These are phyloP conservation scores for Oryzias celebensis DNA, from an alignment of 2,113 vertebrate genomes.

Conservation along the genomic window DNA sequence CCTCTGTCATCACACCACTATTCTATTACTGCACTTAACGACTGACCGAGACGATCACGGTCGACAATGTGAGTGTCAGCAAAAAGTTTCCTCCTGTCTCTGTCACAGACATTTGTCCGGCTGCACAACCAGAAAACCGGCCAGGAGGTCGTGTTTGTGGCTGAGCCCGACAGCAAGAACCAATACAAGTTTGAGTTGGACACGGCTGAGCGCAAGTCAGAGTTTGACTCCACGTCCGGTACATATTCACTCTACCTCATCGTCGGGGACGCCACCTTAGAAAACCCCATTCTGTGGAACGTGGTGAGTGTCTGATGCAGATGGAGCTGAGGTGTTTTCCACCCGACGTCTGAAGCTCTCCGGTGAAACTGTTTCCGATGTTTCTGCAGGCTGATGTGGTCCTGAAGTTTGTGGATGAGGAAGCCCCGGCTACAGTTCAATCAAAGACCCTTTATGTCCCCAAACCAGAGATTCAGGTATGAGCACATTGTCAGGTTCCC, in stretches of 20 bases:
- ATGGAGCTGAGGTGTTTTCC: background rate
- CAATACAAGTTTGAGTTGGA: conserved; percentile 98
- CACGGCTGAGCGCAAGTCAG: conserved; percentile 88
- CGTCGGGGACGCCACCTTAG: conserved; percentile 94
- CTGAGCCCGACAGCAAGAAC: conserved; percentile 93
- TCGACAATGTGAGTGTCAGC: background rate
- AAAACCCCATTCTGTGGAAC: conserved; percentile 97
- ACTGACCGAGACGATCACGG: background rate
- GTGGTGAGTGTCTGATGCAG: conserved; percentile 80
- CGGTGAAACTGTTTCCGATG: background rate
- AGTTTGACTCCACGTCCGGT: conserved; percentile 95
- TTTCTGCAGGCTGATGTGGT: conserved; percentile 88
- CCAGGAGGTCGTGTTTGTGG: conserved; percentile 98
- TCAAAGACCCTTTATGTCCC: conserved; percentile 92
- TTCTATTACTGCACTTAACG: background rate
- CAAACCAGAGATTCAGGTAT: conserved; percentile 96
- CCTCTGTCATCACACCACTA: background rate
- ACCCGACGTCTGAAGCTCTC: background rate
- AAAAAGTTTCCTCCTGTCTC: background rate
- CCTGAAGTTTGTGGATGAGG: conserved; percentile 95
- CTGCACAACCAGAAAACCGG: conserved; percentile 96
- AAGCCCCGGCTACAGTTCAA: conserved; percentile 85
- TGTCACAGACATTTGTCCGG: conserved; percentile 89
- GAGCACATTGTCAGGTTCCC: no score
- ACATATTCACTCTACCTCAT: conserved; percentile 93